A percentile compares a stretch with the other conserved stretches of the same genome.
These are phyloP conservation scores for Eupithecia dodoneata DNA, from an alignment of 2,888 invertebrate species.

Conservation along the genomic window DNA sequence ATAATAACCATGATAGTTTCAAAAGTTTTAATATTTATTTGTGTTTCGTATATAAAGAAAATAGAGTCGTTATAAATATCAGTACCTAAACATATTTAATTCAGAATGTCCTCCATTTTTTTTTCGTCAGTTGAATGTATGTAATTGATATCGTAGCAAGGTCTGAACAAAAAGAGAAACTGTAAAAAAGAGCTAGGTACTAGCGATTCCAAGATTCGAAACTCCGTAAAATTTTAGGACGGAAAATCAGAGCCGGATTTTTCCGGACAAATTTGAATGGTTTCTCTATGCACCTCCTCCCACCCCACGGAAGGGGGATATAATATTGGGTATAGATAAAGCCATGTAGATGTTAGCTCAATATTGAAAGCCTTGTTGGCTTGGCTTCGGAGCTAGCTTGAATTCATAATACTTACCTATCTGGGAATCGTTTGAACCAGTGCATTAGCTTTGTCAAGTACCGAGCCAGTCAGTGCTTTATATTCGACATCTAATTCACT, in stretches of 20 bases:
- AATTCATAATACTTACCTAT: slow-evolving; percentile 13
- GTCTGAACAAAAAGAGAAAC: not conserved
- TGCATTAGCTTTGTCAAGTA: slow-evolving; percentile 4
- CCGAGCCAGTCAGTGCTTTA: not conserved
- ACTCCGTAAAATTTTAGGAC: not conserved
- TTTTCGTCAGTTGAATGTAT: not conserved
- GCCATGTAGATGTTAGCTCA: slow-evolving; percentile 47
- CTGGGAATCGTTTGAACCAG: not conserved
- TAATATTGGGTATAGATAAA: slow-evolving; percentile 59
- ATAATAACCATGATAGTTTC: no score
- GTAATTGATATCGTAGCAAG: not conserved
- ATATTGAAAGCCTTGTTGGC: slow-evolving; percentile 32
- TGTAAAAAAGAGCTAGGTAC: not conserved
- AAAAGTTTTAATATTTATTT: no score
- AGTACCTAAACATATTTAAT: not conserved
- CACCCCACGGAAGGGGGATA: slow-evolving; percentile 47
- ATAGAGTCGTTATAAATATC: not conserved
- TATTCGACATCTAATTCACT: not conserved
- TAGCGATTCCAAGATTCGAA: not conserved
- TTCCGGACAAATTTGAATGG: not conserved
- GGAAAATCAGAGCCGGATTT: not conserved
- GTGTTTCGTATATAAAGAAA: no score
- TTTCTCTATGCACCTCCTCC: slow-evolving; percentile 31
- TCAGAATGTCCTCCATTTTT: not conserved
- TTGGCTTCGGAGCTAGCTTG: slow-evolving; percentile 25